Evolutionary conservation across 2,888 invertebrate species (phyloP).

Genomic region (Agrilus cyanescens): DNA sequence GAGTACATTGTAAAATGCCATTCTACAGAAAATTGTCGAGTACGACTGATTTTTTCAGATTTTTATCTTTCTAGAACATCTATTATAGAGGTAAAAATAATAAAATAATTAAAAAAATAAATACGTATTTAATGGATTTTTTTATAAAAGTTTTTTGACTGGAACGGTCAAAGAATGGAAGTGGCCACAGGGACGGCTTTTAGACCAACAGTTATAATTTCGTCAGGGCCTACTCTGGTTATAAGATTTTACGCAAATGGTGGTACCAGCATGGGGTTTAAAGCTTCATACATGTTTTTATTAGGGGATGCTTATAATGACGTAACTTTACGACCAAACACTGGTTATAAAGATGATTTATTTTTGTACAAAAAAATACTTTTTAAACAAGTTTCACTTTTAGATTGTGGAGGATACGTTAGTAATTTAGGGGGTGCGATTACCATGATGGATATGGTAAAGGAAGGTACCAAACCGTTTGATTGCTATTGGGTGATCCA

Average conservation of each 20-base stretch:
- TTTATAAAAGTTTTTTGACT: constrained; percentile 48
- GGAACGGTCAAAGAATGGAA: constrained; percentile 52
- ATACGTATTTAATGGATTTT: constrained; percentile 6
- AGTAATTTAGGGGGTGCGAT: constrained; percentile 59
- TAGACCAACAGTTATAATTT: constrained; percentile 54
- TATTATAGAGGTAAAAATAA: constrained; percentile 45
- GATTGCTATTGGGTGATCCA: constrained; percentile 64
- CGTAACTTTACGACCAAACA: neutral
- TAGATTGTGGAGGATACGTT: constrained; percentile 60
- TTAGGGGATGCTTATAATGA: constrained; percentile 17
- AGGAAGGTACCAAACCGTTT: constrained; percentile 42
- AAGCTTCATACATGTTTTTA: constrained; percentile 45
- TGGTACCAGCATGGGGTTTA: constrained; percentile 53
- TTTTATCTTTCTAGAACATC: constrained; percentile 54
- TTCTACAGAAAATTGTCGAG: constrained; percentile 40
- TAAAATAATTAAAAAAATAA: constrained; percentile 1
- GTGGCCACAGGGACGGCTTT: constrained; percentile 54
- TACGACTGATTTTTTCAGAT: constrained; percentile 54
- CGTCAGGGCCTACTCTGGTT: constrained; percentile 48
- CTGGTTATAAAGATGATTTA: neutral
- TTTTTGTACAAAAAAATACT: neutral
- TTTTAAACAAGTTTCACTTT: neutral
- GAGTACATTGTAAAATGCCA: constrained; percentile 51
- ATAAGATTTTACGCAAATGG: constrained; percentile 60
- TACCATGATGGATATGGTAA: constrained; percentile 63